These are phyloP conservation scores for Drosophila carrolli DNA, from an alignment of 1,140 invertebrate species.

Conservation along the genomic window DNA sequence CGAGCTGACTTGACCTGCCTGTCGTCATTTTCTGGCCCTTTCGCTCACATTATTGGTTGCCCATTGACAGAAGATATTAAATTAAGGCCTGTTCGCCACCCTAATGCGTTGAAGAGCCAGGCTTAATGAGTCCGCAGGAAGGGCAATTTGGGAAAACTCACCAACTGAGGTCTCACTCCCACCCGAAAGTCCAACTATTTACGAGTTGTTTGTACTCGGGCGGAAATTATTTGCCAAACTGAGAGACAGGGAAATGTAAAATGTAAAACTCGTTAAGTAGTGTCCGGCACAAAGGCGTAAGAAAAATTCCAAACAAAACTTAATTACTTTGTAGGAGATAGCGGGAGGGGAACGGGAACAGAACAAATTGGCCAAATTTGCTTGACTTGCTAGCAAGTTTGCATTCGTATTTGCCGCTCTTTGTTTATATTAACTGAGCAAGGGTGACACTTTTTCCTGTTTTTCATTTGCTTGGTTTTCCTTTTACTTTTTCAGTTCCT, in stretches of 20 bases:
- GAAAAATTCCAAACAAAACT: slow-evolving; percentile 79
- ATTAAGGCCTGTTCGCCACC: slow-evolving; percentile 52
- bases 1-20: slow-evolving; percentile 26
- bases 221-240: slow-evolving; percentile 67
- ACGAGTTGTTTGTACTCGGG: slow-evolving; percentile 53
- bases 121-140: slow-evolving; percentile 57
- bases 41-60: slow-evolving; percentile 50
- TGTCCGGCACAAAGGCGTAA: slow-evolving; percentile 68
- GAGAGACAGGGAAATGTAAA: slow-evolving; percentile 46
- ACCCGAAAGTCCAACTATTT: slow-evolving; percentile 56
- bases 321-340: slow-evolving; percentile 65
- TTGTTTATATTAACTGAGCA: slow-evolving; percentile 80
- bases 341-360: slow-evolving; percentile 11
- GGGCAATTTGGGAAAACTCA: slow-evolving; percentile 6
- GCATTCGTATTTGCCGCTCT: slow-evolving; percentile 62
- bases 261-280: slow-evolving; percentile 53
- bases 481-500: slow-evolving; percentile 56
- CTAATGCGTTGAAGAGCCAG: slow-evolving; percentile 74
- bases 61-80: slow-evolving; percentile 40
- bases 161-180: slow-evolving; percentile 14
- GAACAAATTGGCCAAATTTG: slow-evolving; percentile 80
- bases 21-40: slow-evolving; percentile 34
- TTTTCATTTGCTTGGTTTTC: slow-evolving; percentile 16
- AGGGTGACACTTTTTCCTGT: slow-evolving; percentile 65
- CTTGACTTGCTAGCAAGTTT: slow-evolving; percentile 75